Evolutionary conservation across 2,888 invertebrate genomes (phyloP).

Genomic region (Rotaria sp.): DNA sequence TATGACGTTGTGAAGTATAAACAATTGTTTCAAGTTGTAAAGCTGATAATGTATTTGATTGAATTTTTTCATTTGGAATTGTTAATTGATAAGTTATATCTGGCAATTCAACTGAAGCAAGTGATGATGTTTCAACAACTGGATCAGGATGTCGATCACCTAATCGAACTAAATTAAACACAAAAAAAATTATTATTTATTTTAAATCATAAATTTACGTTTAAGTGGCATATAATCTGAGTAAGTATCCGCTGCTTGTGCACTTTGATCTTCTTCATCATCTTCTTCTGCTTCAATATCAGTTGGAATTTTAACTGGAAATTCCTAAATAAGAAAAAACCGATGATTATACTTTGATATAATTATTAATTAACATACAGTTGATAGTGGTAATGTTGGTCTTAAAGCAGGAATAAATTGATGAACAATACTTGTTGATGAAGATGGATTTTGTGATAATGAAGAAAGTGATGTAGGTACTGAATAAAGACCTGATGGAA

Average conservation of each 20-base stretch:
- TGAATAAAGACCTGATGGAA: background rate
- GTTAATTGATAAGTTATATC: constrained; percentile 72
- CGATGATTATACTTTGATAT: background rate
- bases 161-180: constrained; percentile 66
- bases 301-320: background rate
- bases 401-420: constrained; percentile 22
- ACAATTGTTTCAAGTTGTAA: constrained; percentile 92
- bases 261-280: constrained; percentile 31
- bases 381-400: background rate
- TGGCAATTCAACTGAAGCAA: constrained; percentile 87
- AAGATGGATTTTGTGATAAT: background rate
- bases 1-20: constrained; percentile 93
- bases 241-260: constrained; percentile 69
- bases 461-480: background rate
- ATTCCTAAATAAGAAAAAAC: background rate
- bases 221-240: constrained; percentile 96
- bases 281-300: background rate
- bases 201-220: constrained; percentile 60
- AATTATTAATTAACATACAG: background rate
- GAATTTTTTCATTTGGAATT: constrained; percentile 69
- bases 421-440: background rate
- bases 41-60: constrained; percentile 79
- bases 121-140: constrained; percentile 93
- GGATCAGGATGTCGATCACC: constrained; percentile 95
- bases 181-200: constrained; percentile 3